Base-by-base conservation (phyloP, 2,113 vertebrate genomes). In the Carassius gibelio region DNA sequence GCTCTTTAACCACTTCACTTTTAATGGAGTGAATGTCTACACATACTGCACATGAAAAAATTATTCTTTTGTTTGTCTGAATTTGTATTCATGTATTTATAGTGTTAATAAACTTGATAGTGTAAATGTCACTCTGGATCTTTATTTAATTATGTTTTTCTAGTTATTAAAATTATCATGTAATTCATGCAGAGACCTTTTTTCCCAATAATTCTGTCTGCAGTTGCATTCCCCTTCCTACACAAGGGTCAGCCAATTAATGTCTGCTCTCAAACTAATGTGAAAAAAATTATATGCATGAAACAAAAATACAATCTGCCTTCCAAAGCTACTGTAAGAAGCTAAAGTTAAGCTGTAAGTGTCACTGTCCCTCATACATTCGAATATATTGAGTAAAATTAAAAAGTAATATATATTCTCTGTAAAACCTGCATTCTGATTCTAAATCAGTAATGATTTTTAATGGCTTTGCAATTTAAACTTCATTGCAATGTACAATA, bases 181-280 rank as follows among this genome's bases (percentile, higher is more conserved):
- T 71, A 71, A 71, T 61, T 62, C n/a, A n/a, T 42, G 19, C 9
- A 72, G 15, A 19, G 38, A n/a, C 2, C 2, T 19, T 30, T 66
- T 30, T 34, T 68, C 19, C 36, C 69, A 21, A 15, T 71, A 15
- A 36, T 64, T 69, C 7, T 69, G 7, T 3, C 15, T 2, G 7
- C 30, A 9, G 30, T 69, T 21, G 36, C 17, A 71, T 72, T 72
- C 17, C 4, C 38, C 34, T 42, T 72, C 8, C 19, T 42, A 72
- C 36, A 72, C 69, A 72, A 42, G 69, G 69, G 34, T 9, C 69
- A 72, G 36, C 69, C 69, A 42, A 42, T 42, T 72, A 72, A n/a
- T 42, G 9, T 42, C 30, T 71, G 17, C 9, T 42, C 19, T 42
- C 8, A 71, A 42, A 71, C 68, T 71, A 71, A 71, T 36, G 19